These are phyloP conservation scores for Semaprochilodus insignis DNA, from an alignment of 2,797 vertebrate genomes.

Conservation along the genomic window DNA sequence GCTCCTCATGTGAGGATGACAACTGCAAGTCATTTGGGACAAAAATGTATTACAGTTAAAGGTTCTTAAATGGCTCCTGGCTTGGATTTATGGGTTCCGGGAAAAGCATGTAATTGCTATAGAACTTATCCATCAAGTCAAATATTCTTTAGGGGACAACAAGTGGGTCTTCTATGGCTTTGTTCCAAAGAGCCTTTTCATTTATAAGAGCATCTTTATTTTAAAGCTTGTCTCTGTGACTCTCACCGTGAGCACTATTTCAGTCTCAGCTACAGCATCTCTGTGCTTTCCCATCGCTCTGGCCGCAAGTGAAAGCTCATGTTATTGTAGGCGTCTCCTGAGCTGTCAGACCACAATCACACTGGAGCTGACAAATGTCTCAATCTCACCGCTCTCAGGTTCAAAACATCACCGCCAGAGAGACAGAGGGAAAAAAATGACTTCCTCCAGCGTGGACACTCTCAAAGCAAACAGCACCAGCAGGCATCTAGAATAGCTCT, in stretches of 20 bases:
- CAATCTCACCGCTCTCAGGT: conserved; percentile 31
- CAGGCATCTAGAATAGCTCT: background rate
- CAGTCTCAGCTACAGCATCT: background rate
- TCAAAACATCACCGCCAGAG: background rate
- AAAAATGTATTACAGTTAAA: no score
- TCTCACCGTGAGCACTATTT: background rate
- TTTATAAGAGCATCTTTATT: background rate
- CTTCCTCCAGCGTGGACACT: background rate
- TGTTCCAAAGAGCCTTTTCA: background rate
- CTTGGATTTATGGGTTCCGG: no score
- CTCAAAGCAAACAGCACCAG: background rate
- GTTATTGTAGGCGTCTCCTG: conserved; percentile 17
- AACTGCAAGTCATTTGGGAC: no score
- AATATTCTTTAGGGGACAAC: no score
- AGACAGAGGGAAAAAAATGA: background rate
- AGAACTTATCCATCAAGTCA: no score
- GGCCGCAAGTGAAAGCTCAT: conserved; percentile 2
- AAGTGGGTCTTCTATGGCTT: background rate
- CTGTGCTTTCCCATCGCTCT: background rate
- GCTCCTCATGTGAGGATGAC: no score
- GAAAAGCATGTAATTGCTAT: no score
- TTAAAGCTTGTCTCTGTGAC: background rate
- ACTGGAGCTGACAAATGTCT: conserved; percentile 42
- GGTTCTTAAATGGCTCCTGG: no score
- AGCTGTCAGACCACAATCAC: conserved; percentile 37